Percentiles rank a stretch among this genome's conserved stretches.
phyloP scores from a whole-genome alignment of 2,797 vertebrate species.

The Geotrypetes seraphini region DNA sequence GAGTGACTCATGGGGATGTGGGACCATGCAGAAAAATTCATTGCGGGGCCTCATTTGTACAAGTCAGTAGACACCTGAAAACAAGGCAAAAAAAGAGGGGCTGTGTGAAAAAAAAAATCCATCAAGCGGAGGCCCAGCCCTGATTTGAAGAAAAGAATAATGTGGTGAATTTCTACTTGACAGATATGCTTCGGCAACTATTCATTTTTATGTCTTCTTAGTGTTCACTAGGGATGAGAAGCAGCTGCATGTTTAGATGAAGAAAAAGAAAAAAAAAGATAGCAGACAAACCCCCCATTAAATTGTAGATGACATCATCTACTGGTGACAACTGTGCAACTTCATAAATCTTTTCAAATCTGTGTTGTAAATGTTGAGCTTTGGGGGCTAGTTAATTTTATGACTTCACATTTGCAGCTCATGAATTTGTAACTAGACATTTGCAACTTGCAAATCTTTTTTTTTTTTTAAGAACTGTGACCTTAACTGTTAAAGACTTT shows the following conservation, averaged over 20 bases:
- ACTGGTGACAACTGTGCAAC: neutral
- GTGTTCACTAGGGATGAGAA: neutral
- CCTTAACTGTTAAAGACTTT: conserved; percentile 8
- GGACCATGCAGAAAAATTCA: no score
- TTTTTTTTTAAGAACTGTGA: conserved; percentile 24
- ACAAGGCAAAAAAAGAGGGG: no score
- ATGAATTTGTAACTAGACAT: conserved; percentile 19
- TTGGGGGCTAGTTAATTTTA: conserved; percentile 15
- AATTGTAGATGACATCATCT: neutral
- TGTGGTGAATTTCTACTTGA: neutral
- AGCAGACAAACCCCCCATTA: neutral
- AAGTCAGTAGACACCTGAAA: no score
- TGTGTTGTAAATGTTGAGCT: conserved; percentile 9
- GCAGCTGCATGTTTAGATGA: neutral
- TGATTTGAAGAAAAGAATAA: neutral
- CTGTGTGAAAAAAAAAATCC: no score
- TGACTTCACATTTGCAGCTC: conserved; percentile 15
- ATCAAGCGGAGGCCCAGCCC: no score
- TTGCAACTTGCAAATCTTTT: conserved; percentile 23
- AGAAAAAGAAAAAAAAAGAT: no score
- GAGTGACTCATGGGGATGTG: no score
- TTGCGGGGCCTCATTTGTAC: no score
- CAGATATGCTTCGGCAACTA: neutral
- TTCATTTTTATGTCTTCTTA: neutral
- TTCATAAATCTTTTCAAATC: conserved; percentile 5